These are phyloP conservation scores for Notarius lentiginosus DNA, from an alignment of 2,113 vertebrate species.

Conservation along the genomic window DNA sequence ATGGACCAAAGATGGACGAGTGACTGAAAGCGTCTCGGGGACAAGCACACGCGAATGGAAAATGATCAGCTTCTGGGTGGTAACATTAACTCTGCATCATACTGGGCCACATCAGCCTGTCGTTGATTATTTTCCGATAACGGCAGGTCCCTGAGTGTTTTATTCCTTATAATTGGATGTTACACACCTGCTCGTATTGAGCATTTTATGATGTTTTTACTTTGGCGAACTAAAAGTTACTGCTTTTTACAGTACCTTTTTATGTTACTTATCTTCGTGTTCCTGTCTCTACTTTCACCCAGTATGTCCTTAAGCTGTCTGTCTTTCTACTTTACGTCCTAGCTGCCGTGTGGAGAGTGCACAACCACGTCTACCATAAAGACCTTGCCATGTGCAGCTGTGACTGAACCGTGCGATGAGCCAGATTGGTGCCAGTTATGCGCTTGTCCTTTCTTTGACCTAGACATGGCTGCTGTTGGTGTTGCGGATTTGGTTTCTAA, in stretches of 20 bases:
- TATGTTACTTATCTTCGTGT: background rate
- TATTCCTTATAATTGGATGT: background rate
- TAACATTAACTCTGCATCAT: background rate
- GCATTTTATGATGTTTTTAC: background rate
- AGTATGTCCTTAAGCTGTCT: background rate
- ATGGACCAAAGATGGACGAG: background rate
- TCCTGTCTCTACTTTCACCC: background rate
- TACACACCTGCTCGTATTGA: background rate
- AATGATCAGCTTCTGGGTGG: background rate
- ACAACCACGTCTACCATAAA: background rate
- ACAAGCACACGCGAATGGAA: background rate
- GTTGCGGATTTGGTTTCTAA: slow-evolving; percentile 5
- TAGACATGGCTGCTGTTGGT: background rate
- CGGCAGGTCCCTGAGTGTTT: background rate
- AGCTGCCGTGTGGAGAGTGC: background rate
- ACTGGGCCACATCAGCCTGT: background rate
- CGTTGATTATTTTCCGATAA: background rate
- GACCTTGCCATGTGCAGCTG: background rate
- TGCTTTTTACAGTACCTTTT: background rate
- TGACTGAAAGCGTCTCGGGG: too few relatives aligned
- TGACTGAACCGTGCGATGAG: background rate
- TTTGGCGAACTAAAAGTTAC: background rate
- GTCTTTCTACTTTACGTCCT: slow-evolving; percentile 11
- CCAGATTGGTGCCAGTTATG: background rate
- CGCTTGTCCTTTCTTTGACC: slow-evolving; percentile 11